These are phyloP conservation scores for Lerema accius DNA, from an alignment of 1,140 invertebrate genomes.

Conservation along the genomic window DNA sequence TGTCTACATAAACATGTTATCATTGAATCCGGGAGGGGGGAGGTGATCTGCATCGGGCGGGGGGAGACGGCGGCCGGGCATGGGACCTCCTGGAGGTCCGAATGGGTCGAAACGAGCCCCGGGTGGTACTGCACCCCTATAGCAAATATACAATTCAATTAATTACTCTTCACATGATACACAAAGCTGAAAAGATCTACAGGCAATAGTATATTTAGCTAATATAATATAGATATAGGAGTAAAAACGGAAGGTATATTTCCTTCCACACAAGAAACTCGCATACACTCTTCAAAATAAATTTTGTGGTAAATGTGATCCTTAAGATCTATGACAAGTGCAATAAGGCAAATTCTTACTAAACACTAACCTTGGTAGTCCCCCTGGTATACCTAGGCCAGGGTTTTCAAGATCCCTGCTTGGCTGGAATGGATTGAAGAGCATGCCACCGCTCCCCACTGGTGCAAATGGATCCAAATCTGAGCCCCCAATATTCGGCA, in stretches of 20 bases:
- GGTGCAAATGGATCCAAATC: constrained; percentile 90
- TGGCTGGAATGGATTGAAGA: constrained; percentile 86
- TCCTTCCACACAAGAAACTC: no score
- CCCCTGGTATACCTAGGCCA: constrained; percentile 82
- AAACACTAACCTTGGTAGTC: constrained; percentile 81
- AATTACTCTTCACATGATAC: no score
- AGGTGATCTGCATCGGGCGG: constrained; percentile 89
- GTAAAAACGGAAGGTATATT: no score
- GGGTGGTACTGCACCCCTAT: constrained; percentile 87
- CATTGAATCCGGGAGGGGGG: constrained; percentile 85
- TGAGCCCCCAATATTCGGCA: constrained; percentile 84
- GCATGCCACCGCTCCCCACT: constrained; percentile 86
- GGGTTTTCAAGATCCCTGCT: constrained; percentile 71
- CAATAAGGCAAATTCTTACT: neutral
- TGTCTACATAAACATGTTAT: constrained; percentile 89
- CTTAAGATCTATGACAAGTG: no score
- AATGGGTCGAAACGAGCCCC: constrained; percentile 93
- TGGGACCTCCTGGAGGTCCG: constrained; percentile 84
- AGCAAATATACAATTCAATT: constrained; percentile 36
- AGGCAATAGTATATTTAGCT: no score
- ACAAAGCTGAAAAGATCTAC: no score
- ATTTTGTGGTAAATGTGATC: no score
- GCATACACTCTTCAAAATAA: no score
- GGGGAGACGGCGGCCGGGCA: constrained; percentile 56
- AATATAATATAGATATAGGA: no score